Evolutionary conservation across 1,140 invertebrate genomes (phyloP).

Genomic region (Phymorhynchus buccinoides): DNA sequence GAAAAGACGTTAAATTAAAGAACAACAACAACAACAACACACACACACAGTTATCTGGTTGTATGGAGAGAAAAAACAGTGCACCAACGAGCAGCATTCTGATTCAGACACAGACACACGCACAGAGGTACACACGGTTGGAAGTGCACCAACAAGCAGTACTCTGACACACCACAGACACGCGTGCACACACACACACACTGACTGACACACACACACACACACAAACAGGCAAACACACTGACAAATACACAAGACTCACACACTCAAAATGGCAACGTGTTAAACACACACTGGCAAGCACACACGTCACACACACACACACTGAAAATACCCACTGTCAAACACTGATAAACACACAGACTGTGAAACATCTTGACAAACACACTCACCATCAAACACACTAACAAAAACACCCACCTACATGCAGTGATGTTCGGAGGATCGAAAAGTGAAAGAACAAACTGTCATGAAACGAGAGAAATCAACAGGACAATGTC

Average conservation of each 20-base stretch:
- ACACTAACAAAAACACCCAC: not conserved
- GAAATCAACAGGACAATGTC: no score
- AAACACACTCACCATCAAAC: not conserved
- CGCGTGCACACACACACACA: constrained; percentile 4
- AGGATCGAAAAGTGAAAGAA: not conserved
- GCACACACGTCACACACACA: not conserved
- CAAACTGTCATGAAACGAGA: no score
- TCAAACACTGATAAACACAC: no score
- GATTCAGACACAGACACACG: no score
- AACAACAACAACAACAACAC: no score
- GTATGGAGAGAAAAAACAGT: not conserved
- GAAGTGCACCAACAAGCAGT: no score
- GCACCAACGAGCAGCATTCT: not conserved
- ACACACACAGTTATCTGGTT: not conserved
- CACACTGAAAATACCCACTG: not conserved
- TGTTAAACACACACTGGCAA: not conserved
- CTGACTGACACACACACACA: not conserved
- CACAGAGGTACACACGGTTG: no score
- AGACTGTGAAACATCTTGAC: no score
- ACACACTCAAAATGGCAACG: not conserved
- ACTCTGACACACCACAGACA: no score
- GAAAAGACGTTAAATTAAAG: no score
- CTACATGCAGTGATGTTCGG: no score
- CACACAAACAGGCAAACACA: not conserved
- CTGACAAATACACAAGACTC: not conserved